Evolutionary conservation across 2,113 vertebrate species (phyloP).

Genomic region (Cololabis saira): DNA sequence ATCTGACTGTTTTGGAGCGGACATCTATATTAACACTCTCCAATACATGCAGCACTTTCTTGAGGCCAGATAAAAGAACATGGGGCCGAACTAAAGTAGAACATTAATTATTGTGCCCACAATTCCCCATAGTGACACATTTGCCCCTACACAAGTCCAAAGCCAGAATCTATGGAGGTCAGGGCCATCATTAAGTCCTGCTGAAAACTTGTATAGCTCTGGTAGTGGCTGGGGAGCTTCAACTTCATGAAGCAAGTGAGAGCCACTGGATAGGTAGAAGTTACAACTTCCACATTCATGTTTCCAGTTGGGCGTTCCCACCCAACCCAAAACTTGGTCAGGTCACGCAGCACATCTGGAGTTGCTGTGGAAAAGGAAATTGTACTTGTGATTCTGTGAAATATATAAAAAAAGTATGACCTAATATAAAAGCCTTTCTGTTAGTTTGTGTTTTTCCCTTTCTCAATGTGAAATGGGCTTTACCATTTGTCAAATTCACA

Average conservation of each 20-base stretch:
- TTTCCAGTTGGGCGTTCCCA: background rate
- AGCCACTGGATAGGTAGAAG: background rate
- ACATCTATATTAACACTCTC: background rate
- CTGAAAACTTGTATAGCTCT: too few relatives aligned
- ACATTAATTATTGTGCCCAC: background rate
- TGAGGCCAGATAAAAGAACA: background rate
- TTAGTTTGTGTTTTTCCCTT: background rate
- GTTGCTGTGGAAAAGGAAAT: background rate
- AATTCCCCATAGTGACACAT: background rate
- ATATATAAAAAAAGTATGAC: too few relatives aligned
- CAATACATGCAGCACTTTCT: background rate
- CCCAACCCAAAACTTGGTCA: background rate
- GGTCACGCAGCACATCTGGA: background rate
- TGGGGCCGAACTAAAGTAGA: background rate
- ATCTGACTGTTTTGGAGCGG: background rate
- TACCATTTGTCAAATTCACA: background rate
- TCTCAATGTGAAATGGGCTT: background rate
- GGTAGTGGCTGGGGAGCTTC: slow-evolving; percentile 3
- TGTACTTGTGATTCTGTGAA: background rate
- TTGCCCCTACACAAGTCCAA: too few relatives aligned
- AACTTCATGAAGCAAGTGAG: background rate
- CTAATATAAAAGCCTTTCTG: background rate
- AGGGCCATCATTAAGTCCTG: too few relatives aligned
- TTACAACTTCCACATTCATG: background rate
- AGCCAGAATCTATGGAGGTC: too few relatives aligned